Base-by-base conservation (phyloP, 2,113 vertebrate species). In the Takifugu flavidus region DNA sequence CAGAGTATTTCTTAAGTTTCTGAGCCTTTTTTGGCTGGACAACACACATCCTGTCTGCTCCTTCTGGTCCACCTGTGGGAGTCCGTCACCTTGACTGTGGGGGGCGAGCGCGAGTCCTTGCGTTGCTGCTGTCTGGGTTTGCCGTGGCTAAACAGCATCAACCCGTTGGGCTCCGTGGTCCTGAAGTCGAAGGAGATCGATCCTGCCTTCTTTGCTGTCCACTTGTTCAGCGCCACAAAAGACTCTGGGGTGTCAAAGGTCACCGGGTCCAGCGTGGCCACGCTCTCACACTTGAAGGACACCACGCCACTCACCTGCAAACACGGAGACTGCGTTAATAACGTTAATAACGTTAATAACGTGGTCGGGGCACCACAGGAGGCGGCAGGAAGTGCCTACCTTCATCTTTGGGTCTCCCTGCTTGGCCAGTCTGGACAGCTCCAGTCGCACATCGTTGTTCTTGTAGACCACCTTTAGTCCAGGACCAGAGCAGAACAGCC, bases 131-230 rank as follows among this genome's bases (percentile, higher is more conserved):
- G 95, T 63, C 94, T 87, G 52, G 95, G 94, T 83, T 98, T 98
- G 51, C 96, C 96, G 0, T 98, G 96, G 65, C 96, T 98, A 83
- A 98, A 98, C 57, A 98, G 91, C 82, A 98, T 96, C 63, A 98
- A 82, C 26, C 96, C 96, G 13, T 98, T 98, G 43, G 96, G 96
- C 83, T 98, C 96, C 3, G 96, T 98, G 54, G 96, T 98, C 56
- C 96, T 93, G 80, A 98, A 98, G 87, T 98, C 96, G 67, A 98
- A 98, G 0, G 96, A 98, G 87, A 98, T 98, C 13, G 96, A 98
- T 49, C 96, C 96, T 4, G 95, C 97, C 89, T 97, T 98, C 92
- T 98, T 98, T 49, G 96, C 96, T 49, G 96, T 94, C 96, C 96
- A 98, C 77, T 98, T 98, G 79, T 92, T 95, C 79, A 98, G 90